phyloP scores from a whole-genome alignment of 2,113 vertebrate species.

The Nesoenas mayeri region DNA sequence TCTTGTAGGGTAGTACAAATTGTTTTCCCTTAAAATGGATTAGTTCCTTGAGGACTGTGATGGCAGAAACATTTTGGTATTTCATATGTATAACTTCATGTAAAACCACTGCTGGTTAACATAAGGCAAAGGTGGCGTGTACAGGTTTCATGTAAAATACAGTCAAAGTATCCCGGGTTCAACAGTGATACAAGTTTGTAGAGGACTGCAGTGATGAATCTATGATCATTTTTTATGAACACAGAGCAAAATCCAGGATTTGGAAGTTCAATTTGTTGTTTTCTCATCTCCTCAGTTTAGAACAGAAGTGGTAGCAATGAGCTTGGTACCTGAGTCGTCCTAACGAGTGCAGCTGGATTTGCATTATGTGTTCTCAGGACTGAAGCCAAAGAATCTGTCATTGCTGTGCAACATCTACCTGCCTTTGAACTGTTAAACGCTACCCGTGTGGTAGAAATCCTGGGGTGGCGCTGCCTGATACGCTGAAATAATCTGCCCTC shows the following conservation, averaged over 20 bases:
- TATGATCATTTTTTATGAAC: neutral
- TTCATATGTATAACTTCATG: neutral
- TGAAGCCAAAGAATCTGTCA: constrained; percentile 1
- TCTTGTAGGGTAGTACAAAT: neutral
- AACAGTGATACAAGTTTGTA: neutral
- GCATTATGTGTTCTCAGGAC: neutral
- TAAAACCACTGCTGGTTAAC: neutral
- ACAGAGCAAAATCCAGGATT: neutral
- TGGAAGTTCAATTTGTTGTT: neutral
- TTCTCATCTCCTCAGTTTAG: neutral
- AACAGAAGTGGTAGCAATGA: neutral
- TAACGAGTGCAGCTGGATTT: neutral
- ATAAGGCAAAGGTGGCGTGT: neutral
- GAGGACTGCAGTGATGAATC: neutral
- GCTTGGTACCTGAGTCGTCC: neutral
- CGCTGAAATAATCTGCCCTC: constrained; percentile 15
- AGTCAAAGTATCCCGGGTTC: neutral
- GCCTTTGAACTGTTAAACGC: constrained; percentile 1
- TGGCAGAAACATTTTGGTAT: neutral
- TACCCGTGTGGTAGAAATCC: neutral
- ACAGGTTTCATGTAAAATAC: neutral
- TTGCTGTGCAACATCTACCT: neutral
- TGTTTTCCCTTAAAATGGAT: neutral
- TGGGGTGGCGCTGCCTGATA: neutral
- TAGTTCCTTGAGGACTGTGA: neutral